A percentile compares a stretch with the other conserved stretches of the same genome.
Evolutionary conservation across 2,888 invertebrate genomes (phyloP).

Genomic region (Epirrita christyi): DNA sequence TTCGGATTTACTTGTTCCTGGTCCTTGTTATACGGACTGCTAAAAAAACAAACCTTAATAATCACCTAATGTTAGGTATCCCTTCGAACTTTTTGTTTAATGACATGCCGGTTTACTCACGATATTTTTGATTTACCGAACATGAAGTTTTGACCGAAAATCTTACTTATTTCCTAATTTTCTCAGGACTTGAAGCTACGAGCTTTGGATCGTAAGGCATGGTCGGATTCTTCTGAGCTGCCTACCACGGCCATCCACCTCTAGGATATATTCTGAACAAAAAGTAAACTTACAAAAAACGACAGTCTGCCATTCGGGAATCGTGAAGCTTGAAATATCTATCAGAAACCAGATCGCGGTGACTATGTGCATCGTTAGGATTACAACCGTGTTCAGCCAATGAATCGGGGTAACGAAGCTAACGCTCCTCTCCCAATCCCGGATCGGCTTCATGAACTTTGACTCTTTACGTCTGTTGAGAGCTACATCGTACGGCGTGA

Average conservation of each 20-base stretch:
- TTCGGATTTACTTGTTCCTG: no score
- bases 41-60: no score
- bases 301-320: conserved; percentile 70
- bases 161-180: no score
- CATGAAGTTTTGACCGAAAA: no score
- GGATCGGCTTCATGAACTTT: conserved; percentile 50
- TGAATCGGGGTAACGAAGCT: conserved; percentile 86
- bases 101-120: no score
- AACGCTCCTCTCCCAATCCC: conserved; percentile 64
- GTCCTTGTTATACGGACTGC: no score
- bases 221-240: no score
- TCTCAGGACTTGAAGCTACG: no score
- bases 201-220: no score
- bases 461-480: conserved; percentile 49
- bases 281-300: conserved; percentile 84
- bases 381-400: conserved; percentile 86
- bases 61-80: no score
- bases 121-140: no score
- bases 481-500: conserved; percentile 51
- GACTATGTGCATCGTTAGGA: conserved; percentile 72
- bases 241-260: neutral
- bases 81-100: no score
- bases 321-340: conserved; percentile 47
- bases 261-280: neutral
- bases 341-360: conserved; percentile 63